Percentiles rank a stretch among this genome's conserved stretches.
Conservation (phyloP, 2,797 vertebrate genomes). For the Sebastes alutus region DNA sequence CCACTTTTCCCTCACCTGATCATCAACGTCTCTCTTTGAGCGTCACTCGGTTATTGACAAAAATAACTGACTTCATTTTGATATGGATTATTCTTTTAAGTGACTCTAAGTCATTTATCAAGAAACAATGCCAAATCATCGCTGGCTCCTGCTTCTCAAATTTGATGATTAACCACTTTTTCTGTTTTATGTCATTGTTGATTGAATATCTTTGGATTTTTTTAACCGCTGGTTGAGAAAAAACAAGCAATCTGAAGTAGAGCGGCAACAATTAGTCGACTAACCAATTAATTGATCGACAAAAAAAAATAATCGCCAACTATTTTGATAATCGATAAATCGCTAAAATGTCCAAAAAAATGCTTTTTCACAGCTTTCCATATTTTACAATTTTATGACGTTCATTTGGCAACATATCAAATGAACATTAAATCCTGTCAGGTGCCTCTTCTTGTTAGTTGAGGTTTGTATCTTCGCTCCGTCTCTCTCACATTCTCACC, state of each 20-base stretch:
- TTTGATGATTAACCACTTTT: background rate
- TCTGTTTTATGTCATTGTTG: background rate
- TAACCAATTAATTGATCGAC: too few species aligned
- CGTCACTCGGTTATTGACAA: background rate
- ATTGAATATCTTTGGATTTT: background rate
- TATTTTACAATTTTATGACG: background rate
- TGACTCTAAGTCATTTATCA: background rate
- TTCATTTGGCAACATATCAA: background rate
- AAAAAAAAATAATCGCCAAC: too few species aligned
- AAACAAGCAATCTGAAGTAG: background rate
- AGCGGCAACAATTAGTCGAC: too few species aligned
- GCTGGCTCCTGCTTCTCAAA: background rate
- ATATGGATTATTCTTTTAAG: too few species aligned
- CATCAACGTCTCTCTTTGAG: background rate
- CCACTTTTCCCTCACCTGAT: background rate
- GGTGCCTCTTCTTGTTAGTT: background rate
- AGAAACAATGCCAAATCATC: background rate
- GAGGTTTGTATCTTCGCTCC: background rate
- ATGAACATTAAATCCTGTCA: background rate
- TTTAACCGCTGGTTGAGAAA: background rate
- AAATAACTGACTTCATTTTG: background rate
- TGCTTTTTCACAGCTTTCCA: too few species aligned
- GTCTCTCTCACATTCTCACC: slow-evolving; percentile 15
- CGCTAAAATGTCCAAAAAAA: too few species aligned
- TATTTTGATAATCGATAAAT: too few species aligned